These are phyloP conservation scores for Drosophila orosa DNA, from an alignment of 1,140 invertebrate species.

Conservation along the genomic window DNA sequence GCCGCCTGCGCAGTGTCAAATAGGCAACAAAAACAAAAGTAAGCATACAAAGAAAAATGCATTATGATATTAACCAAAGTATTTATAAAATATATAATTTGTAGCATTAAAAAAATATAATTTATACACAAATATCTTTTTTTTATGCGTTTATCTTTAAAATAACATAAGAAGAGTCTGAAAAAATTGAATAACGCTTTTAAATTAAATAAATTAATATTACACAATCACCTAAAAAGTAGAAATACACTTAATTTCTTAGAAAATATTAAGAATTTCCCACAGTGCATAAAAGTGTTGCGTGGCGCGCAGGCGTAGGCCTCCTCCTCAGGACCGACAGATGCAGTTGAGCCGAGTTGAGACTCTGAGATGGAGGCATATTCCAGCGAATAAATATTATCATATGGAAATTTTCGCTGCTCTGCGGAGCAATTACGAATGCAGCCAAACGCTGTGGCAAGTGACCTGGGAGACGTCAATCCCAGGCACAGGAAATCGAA, in stretches of 20 bases:
- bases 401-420: slow-evolving; percentile 76
- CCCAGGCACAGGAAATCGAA: slow-evolving; percentile 77
- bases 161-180: fast-evolving
- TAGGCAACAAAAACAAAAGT: slow-evolving; percentile 60
- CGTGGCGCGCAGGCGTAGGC: slow-evolving; percentile 71
- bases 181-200: not conserved
- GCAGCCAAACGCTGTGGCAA: slow-evolving; percentile 54
- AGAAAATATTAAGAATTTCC: not conserved
- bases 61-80: not conserved
- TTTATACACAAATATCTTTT: too few relatives aligned
- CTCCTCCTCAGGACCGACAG: slow-evolving; percentile 26
- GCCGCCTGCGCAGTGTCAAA: slow-evolving; percentile 81
- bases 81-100: too few relatives aligned
- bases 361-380: slow-evolving; percentile 63
- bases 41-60: not conserved
- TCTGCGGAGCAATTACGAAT: slow-evolving; percentile 76
- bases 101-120: not conserved
- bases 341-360: slow-evolving; percentile 42
- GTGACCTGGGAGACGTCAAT: slow-evolving; percentile 78
- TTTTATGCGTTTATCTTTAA: too few relatives aligned
- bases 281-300: slow-evolving; percentile 39
- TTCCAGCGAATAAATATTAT: slow-evolving; percentile 81
- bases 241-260: not conserved
- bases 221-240: not conserved
- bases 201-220: not conserved